A percentile compares a stretch with the other conserved stretches of the same genome.
Conservation (phyloP, 2,797 vertebrate genomes). For the Halcyon leucocephala region DNA sequence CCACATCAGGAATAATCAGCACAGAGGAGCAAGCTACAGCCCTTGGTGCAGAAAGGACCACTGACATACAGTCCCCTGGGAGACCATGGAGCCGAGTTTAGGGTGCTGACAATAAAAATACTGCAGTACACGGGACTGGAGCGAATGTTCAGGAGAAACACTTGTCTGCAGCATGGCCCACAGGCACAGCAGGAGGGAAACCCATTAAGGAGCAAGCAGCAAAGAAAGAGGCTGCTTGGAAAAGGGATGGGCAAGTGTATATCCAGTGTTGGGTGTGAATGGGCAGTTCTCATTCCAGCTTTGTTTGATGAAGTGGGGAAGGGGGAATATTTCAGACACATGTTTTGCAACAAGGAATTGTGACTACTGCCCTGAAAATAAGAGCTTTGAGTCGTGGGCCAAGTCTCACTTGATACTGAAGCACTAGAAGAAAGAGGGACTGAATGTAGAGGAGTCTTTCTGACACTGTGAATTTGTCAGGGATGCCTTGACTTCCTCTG, state of each 20-base stretch:
- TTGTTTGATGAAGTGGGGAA: background rate
- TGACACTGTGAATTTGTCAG: background rate
- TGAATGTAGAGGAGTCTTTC: background rate
- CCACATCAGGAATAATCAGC: background rate
- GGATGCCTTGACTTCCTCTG: background rate
- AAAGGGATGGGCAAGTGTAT: background rate
- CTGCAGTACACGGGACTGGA: background rate
- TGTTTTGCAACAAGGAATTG: background rate
- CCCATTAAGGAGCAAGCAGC: background rate
- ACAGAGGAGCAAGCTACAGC: background rate
- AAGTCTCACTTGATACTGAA: background rate
- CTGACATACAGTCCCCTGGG: background rate
- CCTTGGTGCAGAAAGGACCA: background rate
- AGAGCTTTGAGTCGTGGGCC: background rate
- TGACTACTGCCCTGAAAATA: background rate
- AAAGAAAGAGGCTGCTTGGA: background rate
- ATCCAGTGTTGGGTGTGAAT: background rate
- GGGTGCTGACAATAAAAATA: background rate
- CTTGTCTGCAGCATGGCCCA: background rate
- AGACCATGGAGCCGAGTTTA: background rate
- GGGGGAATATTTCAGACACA: fast-evolving
- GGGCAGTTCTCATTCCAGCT: background rate
- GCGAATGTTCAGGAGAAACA: background rate
- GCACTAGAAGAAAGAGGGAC: background rate
- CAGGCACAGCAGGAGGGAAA: background rate